Percentiles rank a stretch among this genome's conserved stretches.
phyloP scores from a whole-genome alignment of 1,140 invertebrate species.

The Amphibalanus amphitrite region DNA sequence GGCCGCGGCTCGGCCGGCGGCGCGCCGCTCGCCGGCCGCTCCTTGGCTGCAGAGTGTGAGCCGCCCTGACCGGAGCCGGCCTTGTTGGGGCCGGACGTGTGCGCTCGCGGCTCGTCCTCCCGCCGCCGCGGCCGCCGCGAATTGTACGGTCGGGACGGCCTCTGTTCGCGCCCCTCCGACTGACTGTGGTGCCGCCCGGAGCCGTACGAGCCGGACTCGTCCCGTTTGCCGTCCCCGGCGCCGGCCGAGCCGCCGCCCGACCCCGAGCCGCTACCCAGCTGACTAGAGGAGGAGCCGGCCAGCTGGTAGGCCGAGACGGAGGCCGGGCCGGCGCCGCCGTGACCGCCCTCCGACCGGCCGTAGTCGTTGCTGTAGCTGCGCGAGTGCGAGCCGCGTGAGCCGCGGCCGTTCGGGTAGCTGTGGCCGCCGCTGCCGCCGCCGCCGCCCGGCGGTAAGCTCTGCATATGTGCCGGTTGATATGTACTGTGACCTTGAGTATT shows the following conservation, averaged over 20 bases:
- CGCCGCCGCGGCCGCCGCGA: too few species aligned
- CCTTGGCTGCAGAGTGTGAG: background rate
- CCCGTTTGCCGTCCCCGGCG: background rate
- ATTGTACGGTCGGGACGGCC: background rate
- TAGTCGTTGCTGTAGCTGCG: slow-evolving; percentile 9
- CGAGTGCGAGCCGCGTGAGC: slow-evolving; percentile 2
- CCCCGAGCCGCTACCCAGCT: too few species aligned
- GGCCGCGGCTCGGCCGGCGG: background rate
- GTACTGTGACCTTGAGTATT: background rate
- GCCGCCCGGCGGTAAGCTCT: background rate
- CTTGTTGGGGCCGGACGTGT: background rate
- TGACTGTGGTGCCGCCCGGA: background rate
- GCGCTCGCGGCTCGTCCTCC: background rate
- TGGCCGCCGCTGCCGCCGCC: background rate
- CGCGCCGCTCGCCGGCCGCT: background rate
- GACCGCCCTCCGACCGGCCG: slow-evolving; percentile 7
- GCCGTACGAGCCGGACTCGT: background rate
- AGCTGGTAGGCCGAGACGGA: background rate
- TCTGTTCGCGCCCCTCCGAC: background rate
- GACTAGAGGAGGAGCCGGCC: background rate
- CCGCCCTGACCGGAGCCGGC: background rate
- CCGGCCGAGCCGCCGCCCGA: too few species aligned
- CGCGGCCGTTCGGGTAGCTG: background rate
- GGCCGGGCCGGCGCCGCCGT: slow-evolving; percentile 2
- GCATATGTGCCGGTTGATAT: background rate